Base-by-base conservation (phyloP, 2,797 vertebrate species). In the Trematomus bernacchii region DNA sequence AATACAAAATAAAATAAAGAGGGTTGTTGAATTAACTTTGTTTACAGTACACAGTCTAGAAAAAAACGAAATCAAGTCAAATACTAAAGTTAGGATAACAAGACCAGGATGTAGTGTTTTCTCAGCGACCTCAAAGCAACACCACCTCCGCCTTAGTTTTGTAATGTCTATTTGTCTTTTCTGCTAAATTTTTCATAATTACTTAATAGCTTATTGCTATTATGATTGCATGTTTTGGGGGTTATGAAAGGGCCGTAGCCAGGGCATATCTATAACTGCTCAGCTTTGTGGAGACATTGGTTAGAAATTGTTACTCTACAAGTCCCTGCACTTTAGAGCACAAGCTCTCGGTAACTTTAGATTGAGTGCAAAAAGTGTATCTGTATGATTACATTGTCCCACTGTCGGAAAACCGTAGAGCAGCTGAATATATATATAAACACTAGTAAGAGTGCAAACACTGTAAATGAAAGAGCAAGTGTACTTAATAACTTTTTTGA, bases 141-240 rank as follows among this genome's bases (percentile, higher is more conserved):
- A 23, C 55, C 53, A 63, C 52, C 55, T 51, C 47, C 18, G 1
- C 54, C 37, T 73, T 61, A 46, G 57, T 57, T 21, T 10, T 4
- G 33, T 62, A 50, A 16, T 55, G 57, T 67, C 16, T 66, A 73
- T 62, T 63, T 72, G 46, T 13, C 30, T 53, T 53, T 40, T 42
- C 10, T 19, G 8, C 58, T 75, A 1, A 3, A 60, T 60, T 77
- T 72, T 65, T 77, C 4, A n/a, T 21, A 60, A 72, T 66, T 57
- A 71, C 18, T 10, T 10, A 55, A 73, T 52, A 54, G 4, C 27
- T 64, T 72, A 14, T 74, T 55, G 42, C 30, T 71, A 15, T 80
- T 55, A 52, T 57, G 62, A 64, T 65, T 66, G 15, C 50, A 59
- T 69, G 44, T 70, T 46, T 47, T 4, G 27, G 30, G 61, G 8